Percentiles rank a stretch among this genome's conserved stretches.
These are phyloP conservation scores for Scaptomyza flava DNA, from an alignment of 2,888 invertebrate species.

Conservation along the genomic window DNA sequence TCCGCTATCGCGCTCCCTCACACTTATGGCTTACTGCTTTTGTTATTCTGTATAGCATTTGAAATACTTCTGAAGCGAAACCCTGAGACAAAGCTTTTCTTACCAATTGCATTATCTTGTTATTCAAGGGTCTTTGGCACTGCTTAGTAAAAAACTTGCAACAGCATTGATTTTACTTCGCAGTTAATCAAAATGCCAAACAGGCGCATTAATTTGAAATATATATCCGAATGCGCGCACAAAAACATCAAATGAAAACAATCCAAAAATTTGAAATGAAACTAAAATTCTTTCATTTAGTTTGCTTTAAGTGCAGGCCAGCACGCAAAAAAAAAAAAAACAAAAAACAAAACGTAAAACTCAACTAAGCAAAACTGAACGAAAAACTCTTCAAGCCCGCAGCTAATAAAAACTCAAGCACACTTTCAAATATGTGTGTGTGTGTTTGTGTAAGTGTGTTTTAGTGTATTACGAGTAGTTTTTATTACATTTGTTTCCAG, in stretches of 20 bases:
- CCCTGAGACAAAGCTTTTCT: too few relatives aligned
- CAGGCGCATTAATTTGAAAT: conserved; percentile 63
- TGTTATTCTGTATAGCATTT: too few relatives aligned
- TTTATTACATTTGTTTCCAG: conserved; percentile 80
- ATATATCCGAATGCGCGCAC: conserved; percentile 36
- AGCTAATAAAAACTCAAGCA: conserved; percentile 65
- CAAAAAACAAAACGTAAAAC: too few relatives aligned
- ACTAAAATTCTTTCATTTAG: conserved; percentile 69
- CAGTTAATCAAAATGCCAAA: conserved; percentile 44
- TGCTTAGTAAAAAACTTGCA: conserved; percentile 18
- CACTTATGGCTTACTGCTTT: too few relatives aligned
- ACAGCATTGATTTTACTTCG: conserved; percentile 17
- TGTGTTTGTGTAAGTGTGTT: conserved; percentile 15
- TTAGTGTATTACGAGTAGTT: conserved; percentile 68
- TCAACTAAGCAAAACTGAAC: conserved; percentile 13
- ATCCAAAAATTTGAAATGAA: conserved; percentile 64
- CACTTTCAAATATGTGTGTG: conserved; percentile 24
- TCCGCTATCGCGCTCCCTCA: too few relatives aligned
- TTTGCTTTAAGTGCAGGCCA: conserved; percentile 65
- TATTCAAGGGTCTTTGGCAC: too few relatives aligned
- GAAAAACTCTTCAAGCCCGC: conserved; percentile 52
- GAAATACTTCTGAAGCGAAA: too few relatives aligned
- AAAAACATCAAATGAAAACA: conserved; percentile 73
- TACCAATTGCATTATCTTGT: too few relatives aligned
- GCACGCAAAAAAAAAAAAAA: conserved; percentile 70